Conservation (phyloP, 2,888 invertebrate species). For the Branchellion lobata region DNA sequence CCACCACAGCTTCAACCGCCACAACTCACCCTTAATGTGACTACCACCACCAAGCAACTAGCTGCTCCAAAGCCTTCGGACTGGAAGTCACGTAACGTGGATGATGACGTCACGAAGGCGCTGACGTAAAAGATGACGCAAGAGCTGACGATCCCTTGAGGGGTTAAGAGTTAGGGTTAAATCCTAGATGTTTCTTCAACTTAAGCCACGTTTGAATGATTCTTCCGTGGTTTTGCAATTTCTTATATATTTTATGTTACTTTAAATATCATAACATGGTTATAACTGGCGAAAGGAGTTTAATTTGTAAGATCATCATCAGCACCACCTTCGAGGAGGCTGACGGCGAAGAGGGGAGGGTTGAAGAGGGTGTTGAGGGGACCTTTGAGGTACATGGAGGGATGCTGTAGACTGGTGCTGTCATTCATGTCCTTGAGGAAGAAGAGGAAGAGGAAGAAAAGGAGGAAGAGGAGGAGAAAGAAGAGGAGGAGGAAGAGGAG, state of each 20-base stretch:
- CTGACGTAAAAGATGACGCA: neutral
- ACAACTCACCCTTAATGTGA: neutral
- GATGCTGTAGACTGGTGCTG: neutral
- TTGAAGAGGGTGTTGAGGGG: slow-evolving; percentile 1
- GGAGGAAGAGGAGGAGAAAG: too few relatives aligned
- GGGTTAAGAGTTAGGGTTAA: neutral
- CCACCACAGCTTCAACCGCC: slow-evolving; percentile 1
- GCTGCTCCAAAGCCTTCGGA: neutral
- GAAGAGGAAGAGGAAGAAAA: too few relatives aligned
- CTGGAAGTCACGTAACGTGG: neutral
- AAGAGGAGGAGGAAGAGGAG: too few relatives aligned
- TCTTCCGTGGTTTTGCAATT: too few relatives aligned
- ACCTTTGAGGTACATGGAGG: neutral
- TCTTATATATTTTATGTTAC: too few relatives aligned
- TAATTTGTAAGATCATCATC: too few relatives aligned
- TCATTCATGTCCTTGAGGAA: neutral
- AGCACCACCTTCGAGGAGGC: neutral
- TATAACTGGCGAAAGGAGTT: too few relatives aligned
- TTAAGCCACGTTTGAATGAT: too few relatives aligned
- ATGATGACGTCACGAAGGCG: neutral
- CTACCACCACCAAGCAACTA: slow-evolving; percentile 4
- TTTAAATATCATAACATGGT: too few relatives aligned
- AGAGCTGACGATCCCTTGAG: neutral
- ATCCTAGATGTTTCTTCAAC: too few relatives aligned
- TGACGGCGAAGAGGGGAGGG: neutral